A percentile compares a stretch with the other conserved stretches of the same genome.
These are phyloP conservation scores for Petrocephalus schoutedeni DNA, from an alignment of 2,797 vertebrate genomes.

Conservation along the genomic window DNA sequence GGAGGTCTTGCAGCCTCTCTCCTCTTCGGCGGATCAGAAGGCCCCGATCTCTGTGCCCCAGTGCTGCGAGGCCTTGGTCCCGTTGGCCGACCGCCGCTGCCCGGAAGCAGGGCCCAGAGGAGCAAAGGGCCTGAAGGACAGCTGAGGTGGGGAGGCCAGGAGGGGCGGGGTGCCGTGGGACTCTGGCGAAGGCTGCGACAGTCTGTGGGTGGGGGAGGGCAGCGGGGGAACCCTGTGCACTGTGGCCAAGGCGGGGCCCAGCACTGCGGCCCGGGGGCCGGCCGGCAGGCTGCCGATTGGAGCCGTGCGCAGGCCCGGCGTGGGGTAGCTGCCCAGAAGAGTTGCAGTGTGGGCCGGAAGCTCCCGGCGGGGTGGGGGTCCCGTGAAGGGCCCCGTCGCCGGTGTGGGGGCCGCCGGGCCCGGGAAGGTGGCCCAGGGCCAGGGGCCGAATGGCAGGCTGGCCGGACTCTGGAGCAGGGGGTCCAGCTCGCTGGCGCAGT, in stretches of 20 bases:
- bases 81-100: constrained; percentile 54
- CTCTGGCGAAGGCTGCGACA: constrained; percentile 54
- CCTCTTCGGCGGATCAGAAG: constrained; percentile 63
- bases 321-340: constrained; percentile 68
- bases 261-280: constrained; percentile 50
- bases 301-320: constrained; percentile 58
- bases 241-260: constrained; percentile 55
- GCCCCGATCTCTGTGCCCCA: constrained; percentile 86
- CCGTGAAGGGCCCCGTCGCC: constrained; percentile 42
- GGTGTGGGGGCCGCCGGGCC: constrained; percentile 47
- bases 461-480: constrained; percentile 68
- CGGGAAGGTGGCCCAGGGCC: constrained; percentile 80
- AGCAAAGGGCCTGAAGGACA: constrained; percentile 68
- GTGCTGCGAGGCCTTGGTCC: constrained; percentile 63
- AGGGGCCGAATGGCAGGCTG: constrained; percentile 68
- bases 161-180: constrained; percentile 40
- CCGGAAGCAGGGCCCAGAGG: constrained; percentile 52
- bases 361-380: constrained; percentile 57
- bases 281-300: constrained; percentile 54
- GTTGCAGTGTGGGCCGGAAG: constrained; percentile 52
- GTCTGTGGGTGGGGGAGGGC: constrained; percentile 51
- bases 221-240: constrained; percentile 59
- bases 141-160: constrained; percentile 37
- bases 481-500: constrained; percentile 83
- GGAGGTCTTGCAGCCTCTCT: background rate